A percentile compares a stretch with the other conserved stretches of the same genome.
Evolutionary conservation across 2,113 vertebrate genomes (phyloP).

Genomic region (Formicarius rufipectus): DNA sequence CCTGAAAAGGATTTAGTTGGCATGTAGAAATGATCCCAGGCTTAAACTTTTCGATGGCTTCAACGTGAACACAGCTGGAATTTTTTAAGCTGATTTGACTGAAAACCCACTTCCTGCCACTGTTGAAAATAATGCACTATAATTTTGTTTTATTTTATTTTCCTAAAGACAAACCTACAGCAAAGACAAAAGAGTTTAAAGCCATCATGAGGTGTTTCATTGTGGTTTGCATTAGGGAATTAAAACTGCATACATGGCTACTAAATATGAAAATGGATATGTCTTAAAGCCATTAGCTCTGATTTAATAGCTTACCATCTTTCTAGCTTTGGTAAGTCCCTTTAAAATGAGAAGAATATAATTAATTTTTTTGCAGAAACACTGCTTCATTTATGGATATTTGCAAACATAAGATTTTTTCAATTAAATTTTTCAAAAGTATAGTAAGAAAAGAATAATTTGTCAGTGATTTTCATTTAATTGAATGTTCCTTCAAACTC

Average conservation of each 20-base stretch:
- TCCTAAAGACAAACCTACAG: conserved; percentile 43
- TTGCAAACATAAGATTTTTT: neutral
- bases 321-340: neutral
- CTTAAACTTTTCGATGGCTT: conserved; percentile 62
- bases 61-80: conserved; percentile 57
- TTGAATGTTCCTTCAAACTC: neutral
- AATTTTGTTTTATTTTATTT: neutral
- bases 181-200: conserved; percentile 39
- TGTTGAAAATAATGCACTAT: conserved; percentile 55
- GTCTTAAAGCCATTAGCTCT: neutral
- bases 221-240: neutral
- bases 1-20: conserved; percentile 56
- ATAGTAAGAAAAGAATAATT: neutral
- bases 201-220: neutral
- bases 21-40: conserved; percentile 55
- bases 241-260: neutral
- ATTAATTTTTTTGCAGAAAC: neutral
- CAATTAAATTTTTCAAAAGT: neutral
- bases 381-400: neutral
- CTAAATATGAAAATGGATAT: neutral
- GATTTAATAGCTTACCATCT: neutral
- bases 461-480: neutral
- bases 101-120: conserved; percentile 71
- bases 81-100: conserved; percentile 70
- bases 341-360: neutral